Evolutionary conservation across 2,113 vertebrate genomes (phyloP).

Genomic region (Hippocampus zosterae): DNA sequence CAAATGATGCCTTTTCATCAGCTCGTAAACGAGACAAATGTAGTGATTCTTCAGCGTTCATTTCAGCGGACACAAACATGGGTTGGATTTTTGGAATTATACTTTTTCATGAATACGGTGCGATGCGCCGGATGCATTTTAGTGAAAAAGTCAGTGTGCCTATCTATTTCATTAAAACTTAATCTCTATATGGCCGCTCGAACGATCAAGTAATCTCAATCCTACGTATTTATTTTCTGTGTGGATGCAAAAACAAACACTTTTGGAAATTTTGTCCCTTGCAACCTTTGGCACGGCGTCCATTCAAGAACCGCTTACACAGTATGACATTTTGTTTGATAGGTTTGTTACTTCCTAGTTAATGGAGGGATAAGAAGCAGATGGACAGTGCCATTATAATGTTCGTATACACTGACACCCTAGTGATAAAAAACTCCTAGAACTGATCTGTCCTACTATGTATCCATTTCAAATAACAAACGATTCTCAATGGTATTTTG

Average conservation of each 20-base stretch:
- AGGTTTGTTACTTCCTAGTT: too few relatives aligned
- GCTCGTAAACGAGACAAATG: neutral
- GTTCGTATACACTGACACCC: neutral
- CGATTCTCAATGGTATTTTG: too few relatives aligned
- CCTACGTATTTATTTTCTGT: neutral
- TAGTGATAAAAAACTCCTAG: neutral
- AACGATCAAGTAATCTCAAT: too few relatives aligned
- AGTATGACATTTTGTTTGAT: too few relatives aligned
- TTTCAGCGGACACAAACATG: neutral
- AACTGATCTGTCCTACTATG: neutral
- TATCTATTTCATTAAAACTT: too few relatives aligned
- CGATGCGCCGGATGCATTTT: too few relatives aligned
- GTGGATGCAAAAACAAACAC: too few relatives aligned
- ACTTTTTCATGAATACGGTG: neutral
- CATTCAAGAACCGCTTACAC: too few relatives aligned
- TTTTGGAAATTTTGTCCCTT: too few relatives aligned
- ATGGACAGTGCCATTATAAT: neutral
- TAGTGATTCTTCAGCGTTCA: neutral
- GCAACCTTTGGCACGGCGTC: too few relatives aligned
- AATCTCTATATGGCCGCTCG: too few relatives aligned
- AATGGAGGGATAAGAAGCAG: neutral
- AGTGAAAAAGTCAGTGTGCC: too few relatives aligned
- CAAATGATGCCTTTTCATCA: slow-evolving; percentile 4
- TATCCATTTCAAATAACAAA: neutral
- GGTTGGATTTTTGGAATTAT: neutral